Percentiles rank a stretch among this genome's conserved stretches.
Evolutionary conservation across 23 tunicate species (phyloP).

Genomic region (Ascidia mentula): DNA sequence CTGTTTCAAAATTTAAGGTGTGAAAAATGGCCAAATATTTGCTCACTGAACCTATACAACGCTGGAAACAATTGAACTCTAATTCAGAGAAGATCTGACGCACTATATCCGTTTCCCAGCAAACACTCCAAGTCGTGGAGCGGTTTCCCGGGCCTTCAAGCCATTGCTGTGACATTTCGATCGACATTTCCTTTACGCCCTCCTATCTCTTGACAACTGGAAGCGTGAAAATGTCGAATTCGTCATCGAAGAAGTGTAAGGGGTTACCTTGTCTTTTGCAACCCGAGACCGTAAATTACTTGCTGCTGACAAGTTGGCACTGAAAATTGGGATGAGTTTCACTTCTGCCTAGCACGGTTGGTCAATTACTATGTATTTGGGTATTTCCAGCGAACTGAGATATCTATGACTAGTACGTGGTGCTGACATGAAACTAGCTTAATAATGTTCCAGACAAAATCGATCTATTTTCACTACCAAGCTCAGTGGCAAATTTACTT

Average conservation of each 20-base stretch:
- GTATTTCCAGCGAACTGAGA: background rate
- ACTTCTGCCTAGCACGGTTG: background rate
- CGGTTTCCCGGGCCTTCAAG: background rate
- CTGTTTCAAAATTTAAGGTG: too few relatives aligned
- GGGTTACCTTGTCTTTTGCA: background rate
- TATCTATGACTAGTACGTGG: too few relatives aligned
- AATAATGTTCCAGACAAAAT: too few relatives aligned
- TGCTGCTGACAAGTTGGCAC: background rate
- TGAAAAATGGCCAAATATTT: too few relatives aligned
- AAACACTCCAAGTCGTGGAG: too few relatives aligned
- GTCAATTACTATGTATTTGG: background rate
- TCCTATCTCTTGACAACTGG: background rate
- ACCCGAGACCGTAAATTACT: background rate
- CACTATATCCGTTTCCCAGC: too few relatives aligned
- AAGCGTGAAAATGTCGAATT: background rate
- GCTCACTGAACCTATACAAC: too few relatives aligned
- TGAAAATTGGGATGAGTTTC: background rate
- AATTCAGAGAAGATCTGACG: too few relatives aligned
- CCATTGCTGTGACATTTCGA: constrained; percentile 1
- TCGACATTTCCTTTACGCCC: background rate
- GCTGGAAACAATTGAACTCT: too few relatives aligned
- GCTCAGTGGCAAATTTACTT: too few relatives aligned
- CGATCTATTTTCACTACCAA: too few relatives aligned
- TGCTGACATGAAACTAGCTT: too few relatives aligned
- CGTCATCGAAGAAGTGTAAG: background rate